Percentiles rank a stretch among this genome's conserved stretches.
These are phyloP conservation scores for Gulo gulo DNA, from an alignment of 2,113 vertebrate genomes.

Conservation along the genomic window DNA sequence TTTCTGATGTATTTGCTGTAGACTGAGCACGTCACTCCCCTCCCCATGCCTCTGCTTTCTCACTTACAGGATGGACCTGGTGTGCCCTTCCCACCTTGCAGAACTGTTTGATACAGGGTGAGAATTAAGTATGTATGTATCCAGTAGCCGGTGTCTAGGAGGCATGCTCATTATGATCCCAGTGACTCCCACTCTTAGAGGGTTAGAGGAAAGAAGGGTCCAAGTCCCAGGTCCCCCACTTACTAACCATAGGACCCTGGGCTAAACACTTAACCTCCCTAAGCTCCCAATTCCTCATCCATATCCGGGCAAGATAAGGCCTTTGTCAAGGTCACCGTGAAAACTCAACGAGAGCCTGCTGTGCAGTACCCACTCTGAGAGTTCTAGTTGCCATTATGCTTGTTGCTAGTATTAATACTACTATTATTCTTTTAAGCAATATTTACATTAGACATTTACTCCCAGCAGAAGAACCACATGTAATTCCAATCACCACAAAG, in stretches of 20 bases:
- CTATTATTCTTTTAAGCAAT: not conserved
- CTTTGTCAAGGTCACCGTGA: not conserved
- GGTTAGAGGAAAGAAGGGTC: not conserved
- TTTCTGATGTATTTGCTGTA: accelerated
- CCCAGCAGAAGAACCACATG: not conserved
- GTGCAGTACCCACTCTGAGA: too few species aligned
- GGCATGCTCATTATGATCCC: accelerated
- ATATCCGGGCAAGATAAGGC: not conserved
- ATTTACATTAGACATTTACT: not conserved
- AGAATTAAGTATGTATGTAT: accelerated
- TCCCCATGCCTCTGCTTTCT: not conserved
- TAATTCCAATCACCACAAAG: not conserved
- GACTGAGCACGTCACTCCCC: not conserved
- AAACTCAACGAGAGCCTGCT: not conserved
- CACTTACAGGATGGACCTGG: not conserved
- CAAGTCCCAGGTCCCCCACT: not conserved
- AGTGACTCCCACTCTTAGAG: not conserved
- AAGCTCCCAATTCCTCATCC: not conserved
- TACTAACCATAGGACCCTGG: too few species aligned
- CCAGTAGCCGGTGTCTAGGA: not conserved
- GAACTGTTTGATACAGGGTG: too few species aligned
- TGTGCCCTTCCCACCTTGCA: not conserved
- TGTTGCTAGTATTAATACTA: not conserved
- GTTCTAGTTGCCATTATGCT: not conserved
- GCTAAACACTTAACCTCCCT: not conserved